phyloP scores from a whole-genome alignment of 2,888 invertebrate species.

The Electrophaes corylata region DNA sequence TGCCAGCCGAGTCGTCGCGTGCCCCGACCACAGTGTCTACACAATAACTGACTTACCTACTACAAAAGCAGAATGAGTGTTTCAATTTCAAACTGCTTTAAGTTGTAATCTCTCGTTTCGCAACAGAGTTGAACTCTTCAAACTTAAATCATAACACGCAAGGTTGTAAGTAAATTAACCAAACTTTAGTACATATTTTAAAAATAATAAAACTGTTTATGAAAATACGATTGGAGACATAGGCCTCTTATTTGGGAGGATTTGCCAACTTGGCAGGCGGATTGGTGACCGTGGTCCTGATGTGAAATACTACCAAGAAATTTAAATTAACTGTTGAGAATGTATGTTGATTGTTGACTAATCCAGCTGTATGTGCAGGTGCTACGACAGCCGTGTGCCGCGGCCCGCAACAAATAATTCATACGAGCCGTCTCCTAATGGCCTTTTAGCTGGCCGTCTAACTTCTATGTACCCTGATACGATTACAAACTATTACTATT shows the following conservation, averaged over 20 bases:
- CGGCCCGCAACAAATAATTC: constrained; percentile 74
- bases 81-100: background rate
- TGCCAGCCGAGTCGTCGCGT: constrained; percentile 57
- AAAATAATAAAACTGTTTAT: too few relatives aligned
- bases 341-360: too few relatives aligned
- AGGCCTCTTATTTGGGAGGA: too few relatives aligned
- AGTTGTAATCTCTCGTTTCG: background rate
- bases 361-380: constrained; percentile 7
- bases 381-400: constrained; percentile 21
- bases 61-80: background rate
- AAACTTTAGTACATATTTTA: too few relatives aligned
- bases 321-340: too few relatives aligned
- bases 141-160: too few relatives aligned
- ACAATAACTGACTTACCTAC: constrained; percentile 2
- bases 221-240: too few relatives aligned
- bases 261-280: too few relatives aligned
- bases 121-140: too few relatives aligned
- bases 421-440: constrained; percentile 75
- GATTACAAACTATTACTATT: constrained; percentile 67
- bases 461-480: constrained; percentile 70
- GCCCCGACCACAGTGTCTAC: constrained; percentile 47
- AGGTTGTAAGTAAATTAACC: too few relatives aligned
- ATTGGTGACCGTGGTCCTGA: too few relatives aligned
- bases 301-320: too few relatives aligned
- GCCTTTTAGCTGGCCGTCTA: constrained; percentile 78